Evolutionary conservation across 2,888 invertebrate species (phyloP).

Genomic region (Lasioglossum leucozonium): DNA sequence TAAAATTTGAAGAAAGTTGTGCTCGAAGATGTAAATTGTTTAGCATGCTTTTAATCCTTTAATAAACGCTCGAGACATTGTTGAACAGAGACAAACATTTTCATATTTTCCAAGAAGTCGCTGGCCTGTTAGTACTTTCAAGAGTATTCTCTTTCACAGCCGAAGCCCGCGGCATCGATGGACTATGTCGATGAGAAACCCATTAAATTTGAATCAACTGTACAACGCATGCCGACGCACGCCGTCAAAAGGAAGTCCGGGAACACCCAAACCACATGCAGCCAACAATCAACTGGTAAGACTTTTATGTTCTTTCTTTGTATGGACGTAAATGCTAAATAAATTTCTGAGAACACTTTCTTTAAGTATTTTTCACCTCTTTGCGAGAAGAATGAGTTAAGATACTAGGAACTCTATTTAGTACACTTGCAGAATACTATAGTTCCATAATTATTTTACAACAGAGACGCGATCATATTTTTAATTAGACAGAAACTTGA

Average conservation of each 20-base stretch:
- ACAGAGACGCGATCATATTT: neutral
- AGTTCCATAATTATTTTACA: neutral
- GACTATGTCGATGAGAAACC: constrained; percentile 74
- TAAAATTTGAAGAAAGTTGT: neutral
- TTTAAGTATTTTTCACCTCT: neutral
- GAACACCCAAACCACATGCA: neutral
- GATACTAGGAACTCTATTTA: no score
- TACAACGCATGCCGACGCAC: constrained; percentile 61
- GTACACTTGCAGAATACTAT: neutral
- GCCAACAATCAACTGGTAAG: constrained; percentile 36
- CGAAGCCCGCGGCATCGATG: constrained; percentile 59
- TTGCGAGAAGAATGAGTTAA: neutral
- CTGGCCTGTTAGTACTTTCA: neutral
- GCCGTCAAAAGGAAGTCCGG: constrained; percentile 28
- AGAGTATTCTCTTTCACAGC: constrained; percentile 24
- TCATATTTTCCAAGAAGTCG: neutral
- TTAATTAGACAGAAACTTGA: neutral
- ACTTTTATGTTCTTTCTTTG: neutral
- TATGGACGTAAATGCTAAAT: neutral
- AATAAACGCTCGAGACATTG: neutral
- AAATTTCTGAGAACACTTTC: neutral
- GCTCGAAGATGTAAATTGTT: neutral
- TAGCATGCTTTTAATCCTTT: neutral
- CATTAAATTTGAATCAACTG: constrained; percentile 48
- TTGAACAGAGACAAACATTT: neutral